Percentiles rank a stretch among this genome's conserved stretches.
phyloP scores from a whole-genome alignment of 2,113 vertebrate genomes.

The Connochaetes taurinus region DNA sequence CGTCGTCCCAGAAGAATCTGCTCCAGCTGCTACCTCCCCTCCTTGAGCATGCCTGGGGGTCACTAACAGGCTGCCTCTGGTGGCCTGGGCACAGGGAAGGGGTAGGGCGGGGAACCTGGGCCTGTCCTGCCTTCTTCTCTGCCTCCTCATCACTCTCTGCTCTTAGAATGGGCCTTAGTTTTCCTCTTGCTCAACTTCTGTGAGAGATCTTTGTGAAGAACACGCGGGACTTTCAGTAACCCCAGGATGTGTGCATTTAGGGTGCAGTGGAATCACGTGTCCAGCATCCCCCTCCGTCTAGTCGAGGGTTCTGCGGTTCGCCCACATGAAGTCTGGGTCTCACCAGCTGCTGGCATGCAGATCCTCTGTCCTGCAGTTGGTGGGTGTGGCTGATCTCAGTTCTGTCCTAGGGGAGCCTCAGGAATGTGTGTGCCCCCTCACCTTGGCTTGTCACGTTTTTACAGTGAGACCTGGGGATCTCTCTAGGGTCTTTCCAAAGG shows the following conservation, averaged over 20 bases:
- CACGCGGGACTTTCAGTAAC: fast-evolving
- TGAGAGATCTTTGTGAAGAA: not conserved
- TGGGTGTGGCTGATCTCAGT: not conserved
- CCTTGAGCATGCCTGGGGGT: not conserved
- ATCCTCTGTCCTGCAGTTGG: not conserved
- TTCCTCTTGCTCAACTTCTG: not conserved
- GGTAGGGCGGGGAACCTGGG: not conserved
- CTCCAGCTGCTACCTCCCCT: not conserved
- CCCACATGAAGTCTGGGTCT: not conserved
- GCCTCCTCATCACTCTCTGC: not conserved
- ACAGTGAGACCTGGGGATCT: not conserved
- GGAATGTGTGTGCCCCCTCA: not conserved
- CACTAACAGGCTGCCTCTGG: not conserved
- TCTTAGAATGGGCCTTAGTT: not conserved
- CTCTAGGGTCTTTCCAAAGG: not conserved
- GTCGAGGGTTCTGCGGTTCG: fast-evolving
- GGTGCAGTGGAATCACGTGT: not conserved
- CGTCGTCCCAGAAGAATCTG: not conserved
- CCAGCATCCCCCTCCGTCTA: fast-evolving
- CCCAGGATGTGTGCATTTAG: not conserved
- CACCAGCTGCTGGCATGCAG: not conserved
- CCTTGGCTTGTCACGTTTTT: not conserved
- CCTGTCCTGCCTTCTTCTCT: not conserved
- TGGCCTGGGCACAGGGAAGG: not conserved
- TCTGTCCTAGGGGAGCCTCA: not conserved